phyloP scores from a whole-genome alignment of 2,888 invertebrate species.

The Flabesymbios commensalis region DNA sequence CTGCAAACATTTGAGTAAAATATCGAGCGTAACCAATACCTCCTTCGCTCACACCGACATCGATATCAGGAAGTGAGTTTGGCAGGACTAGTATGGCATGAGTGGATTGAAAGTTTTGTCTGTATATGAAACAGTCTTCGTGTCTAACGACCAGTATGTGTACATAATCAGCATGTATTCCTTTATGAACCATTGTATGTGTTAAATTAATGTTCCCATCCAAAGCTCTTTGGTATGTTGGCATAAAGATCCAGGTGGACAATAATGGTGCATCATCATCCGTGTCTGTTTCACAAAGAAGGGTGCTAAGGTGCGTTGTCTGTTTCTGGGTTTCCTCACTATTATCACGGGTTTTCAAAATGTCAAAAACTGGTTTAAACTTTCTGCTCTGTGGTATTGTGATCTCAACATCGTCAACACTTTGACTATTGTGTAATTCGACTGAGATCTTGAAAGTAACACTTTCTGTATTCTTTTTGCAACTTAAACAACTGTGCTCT shows the following conservation, averaged over 20 bases:
- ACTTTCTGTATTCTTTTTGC: no score
- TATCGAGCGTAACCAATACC: constrained; percentile 15
- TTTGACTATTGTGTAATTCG: no score
- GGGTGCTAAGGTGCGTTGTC: background rate
- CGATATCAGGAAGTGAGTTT: background rate
- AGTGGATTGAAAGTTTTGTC: constrained; percentile 3
- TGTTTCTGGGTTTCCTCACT: background rate
- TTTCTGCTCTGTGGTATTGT: background rate
- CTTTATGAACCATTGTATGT: constrained; percentile 1
- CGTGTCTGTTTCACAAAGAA: background rate
- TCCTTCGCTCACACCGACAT: constrained; percentile 5
- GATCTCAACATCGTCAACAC: background rate
- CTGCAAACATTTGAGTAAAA: constrained; percentile 23
- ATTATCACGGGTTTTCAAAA: background rate
- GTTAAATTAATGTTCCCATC: background rate
- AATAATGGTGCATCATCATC: background rate
- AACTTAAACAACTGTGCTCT: no score
- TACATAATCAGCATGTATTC: background rate
- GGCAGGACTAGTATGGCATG: constrained; percentile 14
- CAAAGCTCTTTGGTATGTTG: constrained; percentile 4
- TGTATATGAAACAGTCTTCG: constrained; percentile 8
- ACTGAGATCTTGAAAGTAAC: no score
- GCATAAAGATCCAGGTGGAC: constrained; percentile 11
- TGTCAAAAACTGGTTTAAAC: background rate
- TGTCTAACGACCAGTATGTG: constrained; percentile 14